Evolutionary conservation across 2,113 vertebrate species (phyloP).

Genomic region (Riparia riparia): DNA sequence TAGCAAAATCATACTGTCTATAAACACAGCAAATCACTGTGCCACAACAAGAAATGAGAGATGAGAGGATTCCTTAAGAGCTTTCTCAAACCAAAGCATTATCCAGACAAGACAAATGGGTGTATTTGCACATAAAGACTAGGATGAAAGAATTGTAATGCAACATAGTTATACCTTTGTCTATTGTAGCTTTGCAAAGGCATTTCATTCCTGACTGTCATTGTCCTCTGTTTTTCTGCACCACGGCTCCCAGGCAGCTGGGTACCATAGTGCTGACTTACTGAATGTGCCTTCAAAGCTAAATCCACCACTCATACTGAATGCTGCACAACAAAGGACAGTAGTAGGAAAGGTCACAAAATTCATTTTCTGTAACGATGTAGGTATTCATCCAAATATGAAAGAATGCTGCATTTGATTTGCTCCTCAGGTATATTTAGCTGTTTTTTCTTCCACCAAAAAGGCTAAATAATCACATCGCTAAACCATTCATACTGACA

Average conservation of each 20-base stretch:
- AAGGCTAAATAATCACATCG: background rate
- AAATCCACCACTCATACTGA: background rate
- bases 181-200: background rate
- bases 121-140: background rate
- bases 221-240: background rate
- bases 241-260: background rate
- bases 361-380: background rate
- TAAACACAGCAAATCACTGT: background rate
- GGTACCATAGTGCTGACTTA: background rate
- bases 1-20: background rate
- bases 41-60: background rate
- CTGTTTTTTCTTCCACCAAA: background rate
- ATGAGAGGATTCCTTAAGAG: background rate
- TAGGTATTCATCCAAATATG: background rate
- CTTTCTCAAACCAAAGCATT: background rate
- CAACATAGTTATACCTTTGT: slow-evolving; percentile 4
- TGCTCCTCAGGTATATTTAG: background rate
- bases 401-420: background rate
- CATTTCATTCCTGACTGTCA: background rate
- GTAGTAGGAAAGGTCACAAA: background rate
- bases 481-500: background rate
- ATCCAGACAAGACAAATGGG: background rate
- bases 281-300: background rate
- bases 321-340: background rate
- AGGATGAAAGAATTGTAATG: background rate